Evolutionary conservation across 2,113 vertebrate species (phyloP).

Genomic region (Rutilus rutilus): DNA sequence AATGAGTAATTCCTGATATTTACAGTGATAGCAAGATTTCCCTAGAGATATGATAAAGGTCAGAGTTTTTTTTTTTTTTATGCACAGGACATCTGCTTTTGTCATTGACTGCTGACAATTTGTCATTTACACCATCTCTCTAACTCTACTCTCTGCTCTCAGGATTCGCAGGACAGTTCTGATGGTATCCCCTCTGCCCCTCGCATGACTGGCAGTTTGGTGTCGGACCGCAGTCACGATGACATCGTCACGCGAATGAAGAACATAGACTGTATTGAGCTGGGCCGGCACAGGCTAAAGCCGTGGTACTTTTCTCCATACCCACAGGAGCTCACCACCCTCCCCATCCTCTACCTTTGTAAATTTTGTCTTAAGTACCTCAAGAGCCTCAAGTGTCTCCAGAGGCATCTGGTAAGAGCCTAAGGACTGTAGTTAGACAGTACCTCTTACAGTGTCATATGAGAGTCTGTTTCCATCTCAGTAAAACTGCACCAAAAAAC

Average conservation of each 20-base stretch:
- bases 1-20: not conserved
- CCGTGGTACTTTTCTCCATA: slow-evolving; percentile 96
- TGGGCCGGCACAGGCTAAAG: slow-evolving; percentile 90
- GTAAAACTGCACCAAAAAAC: too few relatives aligned
- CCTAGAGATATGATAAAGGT: not conserved
- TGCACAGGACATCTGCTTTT: not conserved
- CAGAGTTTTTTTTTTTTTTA: not conserved
- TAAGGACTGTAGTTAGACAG: too few relatives aligned
- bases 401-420: slow-evolving; percentile 88
- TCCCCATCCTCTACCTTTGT: slow-evolving; percentile 94
- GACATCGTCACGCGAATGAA: slow-evolving; percentile 96
- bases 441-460: not conserved
- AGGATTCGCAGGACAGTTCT: slow-evolving; percentile 95
- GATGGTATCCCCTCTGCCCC: slow-evolving; percentile 89
- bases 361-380: slow-evolving; percentile 96
- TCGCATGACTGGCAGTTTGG: slow-evolving; percentile 92
- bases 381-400: slow-evolving; percentile 93
- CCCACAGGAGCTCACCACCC: slow-evolving; percentile 87
- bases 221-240: slow-evolving; percentile 92
- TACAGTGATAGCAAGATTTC: not conserved
- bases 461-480: too few relatives aligned
- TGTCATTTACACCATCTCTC: not conserved
- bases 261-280: slow-evolving; percentile 93
- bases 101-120: not conserved
- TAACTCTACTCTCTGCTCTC: slow-evolving; percentile 23